Percentiles rank a stretch among this genome's conserved stretches.
phyloP scores from a whole-genome alignment of 53 echinoderm and acorn worm genomes.

The Apostichopus leukothele region DNA sequence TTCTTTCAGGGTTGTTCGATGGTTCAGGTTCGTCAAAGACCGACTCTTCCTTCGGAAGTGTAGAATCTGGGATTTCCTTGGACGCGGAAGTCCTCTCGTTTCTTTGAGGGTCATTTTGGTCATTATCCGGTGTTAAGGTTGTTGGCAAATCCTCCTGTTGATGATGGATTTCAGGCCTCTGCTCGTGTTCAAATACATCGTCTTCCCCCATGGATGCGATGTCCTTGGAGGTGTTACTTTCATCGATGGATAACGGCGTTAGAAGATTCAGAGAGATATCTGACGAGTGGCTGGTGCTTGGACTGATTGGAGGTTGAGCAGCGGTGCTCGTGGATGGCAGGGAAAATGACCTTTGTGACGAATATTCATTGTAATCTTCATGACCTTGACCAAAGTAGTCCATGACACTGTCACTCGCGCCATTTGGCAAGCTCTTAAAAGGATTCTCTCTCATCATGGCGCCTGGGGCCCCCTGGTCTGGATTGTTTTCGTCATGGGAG shows the following conservation, averaged over 20 bases:
- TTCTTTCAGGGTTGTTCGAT: background rate
- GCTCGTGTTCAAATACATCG: conserved; percentile 22
- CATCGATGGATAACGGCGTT: conserved; percentile 12
- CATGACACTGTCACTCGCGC: background rate
- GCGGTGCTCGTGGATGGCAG: background rate
- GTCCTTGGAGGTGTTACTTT: background rate
- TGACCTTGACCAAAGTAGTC: background rate
- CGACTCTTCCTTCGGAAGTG: background rate
- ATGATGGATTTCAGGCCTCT: background rate
- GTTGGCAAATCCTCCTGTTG: background rate
- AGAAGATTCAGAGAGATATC: background rate
- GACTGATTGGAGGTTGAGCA: background rate
- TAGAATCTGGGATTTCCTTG: background rate
- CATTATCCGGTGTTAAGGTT: background rate
- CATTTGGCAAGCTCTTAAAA: background rate
- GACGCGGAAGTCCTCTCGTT: background rate
- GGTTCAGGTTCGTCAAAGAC: background rate
- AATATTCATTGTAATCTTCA: background rate
- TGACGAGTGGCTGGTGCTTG: conserved; percentile 15
- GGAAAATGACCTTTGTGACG: background rate
- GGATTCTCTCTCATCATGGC: background rate
- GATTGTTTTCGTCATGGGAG: conserved; percentile 59
- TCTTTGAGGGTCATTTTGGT: background rate
- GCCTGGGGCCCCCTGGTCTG: background rate
- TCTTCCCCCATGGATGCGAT: background rate